Percentiles rank a stretch among this genome's conserved stretches.
Evolutionary conservation across 1,140 invertebrate genomes (phyloP).

Genomic region (Metaphire vulgaris): DNA sequence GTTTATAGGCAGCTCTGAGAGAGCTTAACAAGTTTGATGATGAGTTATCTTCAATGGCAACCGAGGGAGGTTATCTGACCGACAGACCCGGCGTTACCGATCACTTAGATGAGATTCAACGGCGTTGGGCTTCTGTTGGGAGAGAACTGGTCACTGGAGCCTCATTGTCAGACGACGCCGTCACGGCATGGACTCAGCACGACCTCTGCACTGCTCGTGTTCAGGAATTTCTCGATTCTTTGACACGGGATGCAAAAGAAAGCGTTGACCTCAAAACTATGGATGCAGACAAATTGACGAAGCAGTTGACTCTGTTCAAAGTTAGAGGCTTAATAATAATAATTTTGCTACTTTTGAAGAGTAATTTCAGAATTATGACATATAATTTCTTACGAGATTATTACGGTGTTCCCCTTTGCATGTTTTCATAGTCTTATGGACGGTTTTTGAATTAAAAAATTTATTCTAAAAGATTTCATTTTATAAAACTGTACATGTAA

Average conservation of each 20-base stretch:
- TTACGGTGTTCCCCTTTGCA: no score
- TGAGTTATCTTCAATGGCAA: conserved; percentile 45
- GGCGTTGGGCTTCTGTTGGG: conserved; percentile 42
- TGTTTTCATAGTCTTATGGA: no score
- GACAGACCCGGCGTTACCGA: conserved; percentile 56
- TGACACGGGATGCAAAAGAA: background rate
- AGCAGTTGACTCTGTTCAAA: background rate
- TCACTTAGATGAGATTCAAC: conserved; percentile 53
- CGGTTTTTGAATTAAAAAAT: no score
- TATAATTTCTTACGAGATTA: no score
- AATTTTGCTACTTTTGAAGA: no score
- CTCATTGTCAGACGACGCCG: conserved; percentile 41
- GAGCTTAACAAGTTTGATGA: conserved; percentile 68
- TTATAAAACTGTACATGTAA: no score
- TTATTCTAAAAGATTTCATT: no score
- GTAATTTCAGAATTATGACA: no score
- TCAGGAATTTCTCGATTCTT: background rate
- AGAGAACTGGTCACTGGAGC: conserved; percentile 40
- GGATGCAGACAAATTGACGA: background rate
- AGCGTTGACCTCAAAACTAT: background rate
- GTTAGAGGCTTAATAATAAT: no score
- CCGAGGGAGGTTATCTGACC: conserved; percentile 44
- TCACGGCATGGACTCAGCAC: conserved; percentile 35
- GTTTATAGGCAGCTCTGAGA: conserved; percentile 57
- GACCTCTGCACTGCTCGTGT: background rate